Evolutionary conservation across 2,113 vertebrate species (phyloP).

Genomic region (Spizaetus ornatus): DNA sequence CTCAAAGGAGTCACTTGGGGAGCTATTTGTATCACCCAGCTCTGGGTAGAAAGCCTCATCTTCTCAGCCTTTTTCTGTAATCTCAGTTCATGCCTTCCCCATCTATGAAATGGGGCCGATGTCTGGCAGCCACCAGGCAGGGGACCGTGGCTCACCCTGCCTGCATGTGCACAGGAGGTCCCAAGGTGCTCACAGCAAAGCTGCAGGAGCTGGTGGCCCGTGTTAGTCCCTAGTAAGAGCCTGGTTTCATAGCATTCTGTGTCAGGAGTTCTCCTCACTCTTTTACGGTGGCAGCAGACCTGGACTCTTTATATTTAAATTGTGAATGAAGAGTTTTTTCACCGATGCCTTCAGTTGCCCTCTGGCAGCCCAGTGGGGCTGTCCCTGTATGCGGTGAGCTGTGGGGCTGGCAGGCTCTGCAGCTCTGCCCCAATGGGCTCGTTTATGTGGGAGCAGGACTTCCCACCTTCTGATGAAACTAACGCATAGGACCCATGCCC

Average conservation of each 20-base stretch:
- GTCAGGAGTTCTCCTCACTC: background rate
- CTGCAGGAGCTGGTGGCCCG: background rate
- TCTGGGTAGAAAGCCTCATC: background rate
- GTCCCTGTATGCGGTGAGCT: background rate
- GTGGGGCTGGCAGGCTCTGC: background rate
- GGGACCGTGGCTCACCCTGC: fast-evolving
- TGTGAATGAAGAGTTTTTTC: background rate
- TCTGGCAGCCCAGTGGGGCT: fast-evolving
- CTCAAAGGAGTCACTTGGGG: background rate
- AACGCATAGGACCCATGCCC: background rate
- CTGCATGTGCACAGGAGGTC: background rate
- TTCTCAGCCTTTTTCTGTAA: background rate
- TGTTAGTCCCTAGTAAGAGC: background rate
- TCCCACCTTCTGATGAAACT: background rate
- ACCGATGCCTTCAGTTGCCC: fast-evolving
- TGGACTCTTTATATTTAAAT: background rate
- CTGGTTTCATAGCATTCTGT: background rate
- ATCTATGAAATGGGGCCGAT: fast-evolving
- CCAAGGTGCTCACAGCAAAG: background rate
- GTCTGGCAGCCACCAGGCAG: background rate
- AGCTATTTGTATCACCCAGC: background rate
- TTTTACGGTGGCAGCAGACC: background rate
- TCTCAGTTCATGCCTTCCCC: background rate
- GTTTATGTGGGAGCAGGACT: background rate
- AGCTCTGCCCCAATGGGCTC: background rate